Evolutionary conservation across 2,113 vertebrate genomes (phyloP).

Genomic region (Cryptomyrus ogoouensis): DNA sequence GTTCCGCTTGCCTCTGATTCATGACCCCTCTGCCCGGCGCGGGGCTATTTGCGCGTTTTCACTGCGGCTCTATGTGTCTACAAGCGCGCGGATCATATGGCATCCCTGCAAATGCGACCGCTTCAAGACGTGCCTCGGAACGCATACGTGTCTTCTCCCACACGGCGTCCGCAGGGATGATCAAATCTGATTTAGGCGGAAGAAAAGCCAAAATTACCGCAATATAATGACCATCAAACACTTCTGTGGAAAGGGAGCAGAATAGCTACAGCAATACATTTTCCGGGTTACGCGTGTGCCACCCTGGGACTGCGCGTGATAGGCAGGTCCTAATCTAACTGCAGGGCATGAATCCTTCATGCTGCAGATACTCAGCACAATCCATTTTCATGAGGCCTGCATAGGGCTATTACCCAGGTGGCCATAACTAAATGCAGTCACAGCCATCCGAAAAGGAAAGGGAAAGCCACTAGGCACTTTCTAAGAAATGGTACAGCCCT

Average conservation of each 20-base stretch:
- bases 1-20: background rate
- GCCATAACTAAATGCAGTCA: conserved; percentile 9
- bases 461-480: background rate
- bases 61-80: background rate
- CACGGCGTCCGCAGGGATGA: background rate
- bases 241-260: background rate
- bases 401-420: conserved; percentile 18
- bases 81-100: background rate
- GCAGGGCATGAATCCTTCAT: conserved; percentile 17
- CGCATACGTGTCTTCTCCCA: background rate
- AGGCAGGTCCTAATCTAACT: conserved; percentile 22
- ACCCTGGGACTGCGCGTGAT: background rate
- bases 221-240: conserved; percentile 15
- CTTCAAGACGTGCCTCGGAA: background rate
- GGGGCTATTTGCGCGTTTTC: background rate
- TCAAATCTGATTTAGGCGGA: background rate
- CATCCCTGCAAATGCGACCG: background rate
- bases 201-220: background rate
- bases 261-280: background rate
- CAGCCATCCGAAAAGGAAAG: background rate
- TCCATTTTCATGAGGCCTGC: conserved; percentile 21
- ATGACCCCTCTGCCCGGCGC: background rate
- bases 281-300: background rate
- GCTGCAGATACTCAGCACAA: conserved; percentile 3
- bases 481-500: background rate